Evolutionary conservation across 2,888 invertebrate genomes (phyloP), one percentile per base, ranked within the genome.

Genomic region (Brenthis ino): DNA sequence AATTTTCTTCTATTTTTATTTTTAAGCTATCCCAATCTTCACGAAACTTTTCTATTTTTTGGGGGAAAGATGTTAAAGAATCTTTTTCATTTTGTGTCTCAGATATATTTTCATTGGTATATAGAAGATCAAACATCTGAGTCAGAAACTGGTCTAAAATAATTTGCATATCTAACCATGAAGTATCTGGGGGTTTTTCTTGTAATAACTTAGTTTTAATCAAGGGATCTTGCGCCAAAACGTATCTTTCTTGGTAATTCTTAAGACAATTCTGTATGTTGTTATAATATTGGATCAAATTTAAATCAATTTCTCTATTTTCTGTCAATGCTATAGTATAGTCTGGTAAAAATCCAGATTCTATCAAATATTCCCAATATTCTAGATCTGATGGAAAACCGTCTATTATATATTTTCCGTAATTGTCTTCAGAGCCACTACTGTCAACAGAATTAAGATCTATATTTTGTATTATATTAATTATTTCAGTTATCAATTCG

Each of bases 371-470:
- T 58, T 80, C 80, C 89, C 95, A 93, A 76, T 91, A 85, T 71
- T 93, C 89, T 14, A 88, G 71, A 73, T 94, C 88, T 28, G 91
- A 79, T 33, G 93, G 89, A 82, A 95, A 93, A 1, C 93, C 94
- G 78, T 95, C 95, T 65, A 95, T 84, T 72, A 95, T 92, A 91
- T 94, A 95, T 75, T 94, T 94, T 24, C 93, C 93, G 78, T 91
- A 91, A 47, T 70, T 75, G 57, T 80, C 71, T 43, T 84, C 79
- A 66, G 65, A 16, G 8, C 43, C 75, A 68, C 82, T 77, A 66
- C 78, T 66, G 76, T 82, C 73, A 74, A 81, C 73, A 69, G 81
- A 77, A 71, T 84, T 75, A 37, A 79, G 77, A 75, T 94, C 93
- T 54, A 91, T 81, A 55, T 76, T 74, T 73, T 78, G 80, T 63